Evolutionary conservation across 1,140 invertebrate genomes (phyloP), one percentile per base, ranked within the genome.

Genomic region (Anthonomus grandis): DNA sequence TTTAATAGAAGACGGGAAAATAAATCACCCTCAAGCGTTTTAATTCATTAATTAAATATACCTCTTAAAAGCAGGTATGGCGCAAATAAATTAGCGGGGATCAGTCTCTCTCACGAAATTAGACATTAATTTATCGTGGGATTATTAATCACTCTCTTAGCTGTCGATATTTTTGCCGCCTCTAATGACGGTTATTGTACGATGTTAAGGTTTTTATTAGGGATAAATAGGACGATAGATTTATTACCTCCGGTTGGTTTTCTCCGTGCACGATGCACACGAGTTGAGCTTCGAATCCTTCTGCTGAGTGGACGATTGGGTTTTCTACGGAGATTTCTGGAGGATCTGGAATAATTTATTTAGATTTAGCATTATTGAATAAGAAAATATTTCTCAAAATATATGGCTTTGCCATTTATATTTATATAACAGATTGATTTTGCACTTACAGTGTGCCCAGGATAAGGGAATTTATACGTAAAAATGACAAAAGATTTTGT

Each of bases 181-280:
- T 34, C 10, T 34, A 34, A 34, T 34, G 31, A 34, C n/a, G n/a
- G n/a, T n/a, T n/a, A n/a, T n/a, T n/a, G n/a, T n/a, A n/a, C n/a
- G n/a, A n/a, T n/a, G n/a, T n/a, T n/a, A n/a, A n/a, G n/a, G n/a
- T n/a, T n/a, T n/a, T n/a, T n/a, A n/a, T n/a, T n/a, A n/a, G n/a
- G n/a, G n/a, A n/a, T n/a, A n/a, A n/a, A n/a, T n/a, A n/a, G n/a
- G n/a, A n/a, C n/a, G n/a, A n/a, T n/a, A n/a, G n/a, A 6, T 38
- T 6, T 52, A 76, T 76, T 78, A 85, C 83, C 72, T 81, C 80
- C 51, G 82, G 79, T 67, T 78, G 78, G 58, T 79, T 82, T 71
- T 84, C 82, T 24, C 82, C 81, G 69, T 84, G 82, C 18, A 85
- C 83, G 51, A 83, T 82, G 69, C 83, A 85, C 31, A 84, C 83